A percentile compares a stretch with the other conserved stretches of the same genome.
Conservation (phyloP, 1,140 invertebrate species). For the Meloidogyne exigua region DNA sequence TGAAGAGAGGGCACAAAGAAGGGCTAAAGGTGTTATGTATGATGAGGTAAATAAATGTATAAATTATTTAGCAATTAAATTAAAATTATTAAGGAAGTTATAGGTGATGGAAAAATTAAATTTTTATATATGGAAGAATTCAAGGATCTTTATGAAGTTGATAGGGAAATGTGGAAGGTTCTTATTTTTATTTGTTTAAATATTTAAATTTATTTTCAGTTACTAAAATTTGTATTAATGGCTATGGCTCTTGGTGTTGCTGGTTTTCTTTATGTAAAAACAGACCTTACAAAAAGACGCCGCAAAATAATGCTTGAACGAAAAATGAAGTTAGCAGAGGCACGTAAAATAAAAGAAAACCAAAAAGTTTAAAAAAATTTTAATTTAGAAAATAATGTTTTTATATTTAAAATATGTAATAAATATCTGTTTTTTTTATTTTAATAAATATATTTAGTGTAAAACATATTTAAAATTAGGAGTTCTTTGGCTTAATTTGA, state of each 20-base stretch:
- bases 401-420: neutral
- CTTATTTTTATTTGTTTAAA: neutral
- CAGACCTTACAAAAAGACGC: conserved; percentile 9
- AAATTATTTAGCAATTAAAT: neutral
- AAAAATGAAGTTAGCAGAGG: neutral
- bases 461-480: too few species aligned
- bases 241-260: conserved; percentile 5
- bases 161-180: neutral
- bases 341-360: neutral
- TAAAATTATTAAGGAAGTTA: conserved; percentile 4
- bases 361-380: neutral
- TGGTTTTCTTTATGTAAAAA: conserved; percentile 15
- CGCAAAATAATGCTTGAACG: conserved; percentile 14
- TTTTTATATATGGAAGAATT: conserved; percentile 13
- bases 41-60: conserved; percentile 20
- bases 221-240: neutral
- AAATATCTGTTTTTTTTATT: neutral
- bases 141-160: neutral
- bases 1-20: neutral
- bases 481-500: too few species aligned
- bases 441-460: neutral
- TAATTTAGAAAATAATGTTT: neutral
- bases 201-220: neutral
- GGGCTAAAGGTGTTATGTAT: conserved; percentile 22
- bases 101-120: neutral